Evolutionary conservation across 2,797 vertebrate species (phyloP), one percentile per base, ranked within the genome.

Genomic region (Chloroceryle amazona): DNA sequence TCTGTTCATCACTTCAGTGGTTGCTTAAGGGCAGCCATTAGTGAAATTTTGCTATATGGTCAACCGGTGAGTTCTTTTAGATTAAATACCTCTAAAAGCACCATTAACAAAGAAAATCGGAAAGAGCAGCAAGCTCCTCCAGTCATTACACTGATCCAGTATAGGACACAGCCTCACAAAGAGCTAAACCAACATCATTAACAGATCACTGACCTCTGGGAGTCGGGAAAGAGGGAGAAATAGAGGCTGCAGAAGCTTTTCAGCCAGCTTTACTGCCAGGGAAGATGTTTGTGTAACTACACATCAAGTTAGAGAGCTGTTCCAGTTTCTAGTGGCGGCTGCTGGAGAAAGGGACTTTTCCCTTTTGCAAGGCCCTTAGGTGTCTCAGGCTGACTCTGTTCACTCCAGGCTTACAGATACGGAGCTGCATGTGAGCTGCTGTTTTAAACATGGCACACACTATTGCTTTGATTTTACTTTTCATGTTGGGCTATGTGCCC

Each of bases 21-120:
- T 75, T 81, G 88, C 92, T 95, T 47, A 89, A 86, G 76, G 88
- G 88, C 60, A 75, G 62, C 70, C 61, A 75, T 66, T 55, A 70
- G 31, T 17, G 62, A 62, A 66, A 18, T 72, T 93, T 81, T 86
- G 58, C 47, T 95, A 21, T 57, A 29, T 37, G 81, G 93, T 86
- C 70, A 93, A 11, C 47, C 0, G 0, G 42, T 60, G 66, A 92
- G 42, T 79, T 87, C 22, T 63, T 95, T 75, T 46, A 89, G 80
- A 93, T 84, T 41, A 75, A 89, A 90, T 55, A 70, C 17, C 47
- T 95, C 58, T 54, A 81, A 83, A 90, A 72, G 35, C 29, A 90
- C 13, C 15, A 47, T 41, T 49, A 89, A 51, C 39, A 54, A 89
- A 86, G n/a, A 81, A 90, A 93, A 84, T 55, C 42, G 42, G 81